Base-by-base conservation (phyloP, 2,888 invertebrate genomes). In the Drosophila sordidapex region DNA sequence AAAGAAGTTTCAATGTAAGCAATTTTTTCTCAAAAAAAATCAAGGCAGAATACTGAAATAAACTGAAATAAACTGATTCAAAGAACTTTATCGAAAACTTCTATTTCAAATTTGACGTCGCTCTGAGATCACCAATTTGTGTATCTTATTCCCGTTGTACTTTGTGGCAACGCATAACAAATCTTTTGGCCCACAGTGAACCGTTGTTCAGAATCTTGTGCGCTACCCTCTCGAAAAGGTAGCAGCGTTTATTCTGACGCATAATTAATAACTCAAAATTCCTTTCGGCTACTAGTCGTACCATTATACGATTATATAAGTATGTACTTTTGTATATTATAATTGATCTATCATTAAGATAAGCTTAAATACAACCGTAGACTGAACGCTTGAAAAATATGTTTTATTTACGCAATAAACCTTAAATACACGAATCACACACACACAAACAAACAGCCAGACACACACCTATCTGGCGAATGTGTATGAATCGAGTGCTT, bases 271-370 rank as follows among this genome's bases (percentile, higher is more conserved):
- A 60, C 49, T 58, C 35, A 69, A 64, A 64, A 66, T 66, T 57
- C 59, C 60, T 57, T 67, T 64, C 56, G 52, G 65, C 75, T 70
- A 79, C 79, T 74, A 60, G 69, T 79, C 52, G 49, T 60, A 25
- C 49, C 75, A 67, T 70, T 79, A 79, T 62, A 64, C 74, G 58
- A 60, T 52, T 61, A 61, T 73, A 56, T 59, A 59, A 36, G 64
- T 43, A 74, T 57, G 65, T 61, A 63, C 57, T 66, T 74, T 57
- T 56, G 72, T 78, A 73, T 65, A 81, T 71, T 75, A 88, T 88
- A 85, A 85, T 85, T 85, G 89, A 85, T 85, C 83, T 85, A 88
- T 86, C 88, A 85, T 85, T 86, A 86, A 88, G 84, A 85, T 85
- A 88, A 86, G 83, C 87, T 69, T 75, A 83, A 81, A 70, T 69